Evolutionary conservation across 2,113 vertebrate genomes (phyloP).

Genomic region (Sialia sialis): DNA sequence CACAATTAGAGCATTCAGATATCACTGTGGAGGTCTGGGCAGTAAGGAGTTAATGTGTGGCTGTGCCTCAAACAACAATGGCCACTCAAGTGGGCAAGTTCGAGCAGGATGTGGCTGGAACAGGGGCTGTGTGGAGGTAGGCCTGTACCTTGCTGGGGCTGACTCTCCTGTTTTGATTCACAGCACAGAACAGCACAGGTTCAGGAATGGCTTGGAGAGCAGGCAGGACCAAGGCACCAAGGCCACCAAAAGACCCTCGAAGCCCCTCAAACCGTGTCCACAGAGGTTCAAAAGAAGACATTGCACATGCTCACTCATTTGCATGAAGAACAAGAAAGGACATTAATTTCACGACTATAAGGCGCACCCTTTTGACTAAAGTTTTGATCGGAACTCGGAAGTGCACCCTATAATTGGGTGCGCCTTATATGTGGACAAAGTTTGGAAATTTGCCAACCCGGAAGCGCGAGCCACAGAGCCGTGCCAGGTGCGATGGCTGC

Average conservation of each 20-base stretch:
- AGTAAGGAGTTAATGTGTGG: not conserved
- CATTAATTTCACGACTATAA: no score
- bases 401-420: no score
- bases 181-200: not conserved
- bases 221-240: not conserved
- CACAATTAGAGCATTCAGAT: not conserved
- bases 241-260: not conserved
- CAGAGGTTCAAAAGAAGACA: not conserved
- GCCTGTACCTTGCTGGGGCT: not conserved
- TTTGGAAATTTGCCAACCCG: no score
- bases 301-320: not conserved
- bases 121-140: rapidly evolving
- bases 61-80: not conserved
- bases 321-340: not conserved
- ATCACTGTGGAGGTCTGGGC: not conserved
- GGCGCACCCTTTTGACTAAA: no score
- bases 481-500: no score
- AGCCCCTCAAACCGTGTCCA: not conserved
- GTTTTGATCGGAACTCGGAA: no score
- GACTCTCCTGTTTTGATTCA: not conserved
- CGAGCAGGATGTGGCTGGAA: not conserved
- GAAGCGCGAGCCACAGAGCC: no score
- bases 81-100: not conserved
- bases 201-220: rapidly evolving
- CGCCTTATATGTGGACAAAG: no score